Conservation (phyloP, 2,888 invertebrate genomes). For the Drosophila lutescens region DNA sequence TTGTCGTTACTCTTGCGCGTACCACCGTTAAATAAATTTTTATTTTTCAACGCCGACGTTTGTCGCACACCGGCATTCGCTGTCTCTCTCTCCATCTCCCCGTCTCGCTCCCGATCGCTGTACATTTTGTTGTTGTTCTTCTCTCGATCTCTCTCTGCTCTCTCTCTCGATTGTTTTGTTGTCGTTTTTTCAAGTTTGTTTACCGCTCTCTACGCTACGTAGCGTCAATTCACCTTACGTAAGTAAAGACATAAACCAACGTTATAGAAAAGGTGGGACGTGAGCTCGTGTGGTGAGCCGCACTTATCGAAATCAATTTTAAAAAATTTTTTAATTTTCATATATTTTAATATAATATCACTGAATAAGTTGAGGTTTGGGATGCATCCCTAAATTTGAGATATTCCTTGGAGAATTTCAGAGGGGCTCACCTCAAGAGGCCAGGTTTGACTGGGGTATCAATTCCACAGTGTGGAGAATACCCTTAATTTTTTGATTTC, state of each 20-base stretch:
- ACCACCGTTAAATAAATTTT: conserved; percentile 83
- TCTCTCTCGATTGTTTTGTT: conserved; percentile 42
- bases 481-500: background rate
- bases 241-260: background rate
- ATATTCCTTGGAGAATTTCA: no score
- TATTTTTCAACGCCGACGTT: conserved; percentile 59
- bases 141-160: conserved; percentile 35
- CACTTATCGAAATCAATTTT: no score
- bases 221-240: no score
- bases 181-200: conserved; percentile 50
- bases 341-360: no score
- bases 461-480: no score
- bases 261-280: background rate
- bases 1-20: conserved; percentile 79
- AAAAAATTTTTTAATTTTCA: no score
- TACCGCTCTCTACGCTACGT: conserved; percentile 55
- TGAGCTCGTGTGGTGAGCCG: no score
- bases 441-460: no score
- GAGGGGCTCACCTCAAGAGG: no score
- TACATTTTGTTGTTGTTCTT: conserved; percentile 55
- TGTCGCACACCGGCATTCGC: conserved; percentile 51
- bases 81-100: conserved; percentile 34
- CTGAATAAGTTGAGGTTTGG: no score
- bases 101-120: conserved; percentile 51
- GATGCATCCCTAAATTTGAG: no score